Conservation (phyloP, 1,140 invertebrate genomes). For the Antheraea pernyi region DNA sequence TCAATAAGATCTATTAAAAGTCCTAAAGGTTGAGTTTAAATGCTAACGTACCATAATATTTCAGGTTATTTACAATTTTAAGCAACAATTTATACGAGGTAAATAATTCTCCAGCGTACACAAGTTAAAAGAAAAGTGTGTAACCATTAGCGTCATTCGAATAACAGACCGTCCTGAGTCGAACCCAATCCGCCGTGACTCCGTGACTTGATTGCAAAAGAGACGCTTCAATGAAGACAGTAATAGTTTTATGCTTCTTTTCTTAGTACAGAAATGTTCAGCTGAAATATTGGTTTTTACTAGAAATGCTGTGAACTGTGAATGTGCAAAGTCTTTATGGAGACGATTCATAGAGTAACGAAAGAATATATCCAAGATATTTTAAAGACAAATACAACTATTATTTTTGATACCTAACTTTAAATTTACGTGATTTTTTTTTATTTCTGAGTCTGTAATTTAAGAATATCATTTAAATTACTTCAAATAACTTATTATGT, state of each 20-base stretch:
- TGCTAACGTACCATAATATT: no score
- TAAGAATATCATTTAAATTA: no score
- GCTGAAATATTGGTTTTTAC: neutral
- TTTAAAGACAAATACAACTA: no score
- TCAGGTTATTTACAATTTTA: no score
- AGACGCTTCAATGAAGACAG: neutral
- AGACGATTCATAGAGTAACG: neutral
- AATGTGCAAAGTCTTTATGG: neutral
- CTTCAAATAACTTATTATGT: no score
- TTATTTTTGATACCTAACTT: no score
- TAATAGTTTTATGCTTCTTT: neutral
- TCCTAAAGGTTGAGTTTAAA: no score
- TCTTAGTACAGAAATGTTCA: neutral
- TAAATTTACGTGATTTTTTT: no score
- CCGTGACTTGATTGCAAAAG: constrained; percentile 26
- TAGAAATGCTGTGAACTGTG: neutral
- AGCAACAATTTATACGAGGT: neutral
- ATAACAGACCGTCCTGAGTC: constrained; percentile 26
- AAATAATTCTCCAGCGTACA: neutral
- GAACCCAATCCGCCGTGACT: constrained; percentile 14
- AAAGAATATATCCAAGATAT: no score
- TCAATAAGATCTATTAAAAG: no score
- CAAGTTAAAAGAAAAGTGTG: neutral
- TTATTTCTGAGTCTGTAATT: no score
- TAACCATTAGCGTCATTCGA: constrained; percentile 22